Conservation (phyloP, 2,113 vertebrate genomes). For the Gambusia holbrooki region DNA sequence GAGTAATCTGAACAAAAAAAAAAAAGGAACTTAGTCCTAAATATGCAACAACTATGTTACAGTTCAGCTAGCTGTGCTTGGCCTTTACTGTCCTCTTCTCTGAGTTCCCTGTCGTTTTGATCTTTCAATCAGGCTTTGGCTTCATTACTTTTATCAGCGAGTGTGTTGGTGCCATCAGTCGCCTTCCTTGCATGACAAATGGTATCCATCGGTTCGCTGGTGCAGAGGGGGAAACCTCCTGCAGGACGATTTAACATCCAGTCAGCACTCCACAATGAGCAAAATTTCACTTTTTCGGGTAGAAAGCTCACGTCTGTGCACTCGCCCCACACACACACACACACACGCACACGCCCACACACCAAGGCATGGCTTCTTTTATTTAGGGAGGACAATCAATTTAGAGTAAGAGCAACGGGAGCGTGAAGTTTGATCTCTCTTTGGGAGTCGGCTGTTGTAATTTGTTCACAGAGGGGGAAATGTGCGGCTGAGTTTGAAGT, state of each 20-base stretch:
- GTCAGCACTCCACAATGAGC: slow-evolving; percentile 40
- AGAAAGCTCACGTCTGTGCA: neutral
- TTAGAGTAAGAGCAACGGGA: neutral
- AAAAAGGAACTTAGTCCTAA: too few relatives aligned
- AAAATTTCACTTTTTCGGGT: slow-evolving; percentile 24
- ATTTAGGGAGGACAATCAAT: slow-evolving; percentile 36
- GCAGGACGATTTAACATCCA: slow-evolving; percentile 22
- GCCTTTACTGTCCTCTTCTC: neutral
- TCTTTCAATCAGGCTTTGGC: neutral
- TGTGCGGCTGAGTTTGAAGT: neutral
- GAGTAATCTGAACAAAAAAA: too few relatives aligned
- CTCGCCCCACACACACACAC: too few relatives aligned
- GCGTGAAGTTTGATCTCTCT: neutral
- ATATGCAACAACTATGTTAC: neutral
- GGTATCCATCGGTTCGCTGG: slow-evolving; percentile 22
- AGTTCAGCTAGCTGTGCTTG: neutral
- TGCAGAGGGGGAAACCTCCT: slow-evolving; percentile 39
- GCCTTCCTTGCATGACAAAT: slow-evolving; percentile 40
- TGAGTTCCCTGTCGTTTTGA: slow-evolving; percentile 7
- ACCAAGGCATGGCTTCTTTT: neutral
- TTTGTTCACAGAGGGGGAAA: neutral
- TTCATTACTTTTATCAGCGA: slow-evolving; percentile 6
- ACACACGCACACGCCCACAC: too few relatives aligned
- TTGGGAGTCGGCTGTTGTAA: rapidly evolving
- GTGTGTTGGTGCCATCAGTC: neutral